A percentile compares a stretch with the other conserved stretches of the same genome.
These are phyloP conservation scores for Orius insidiosus DNA, from an alignment of 1,140 invertebrate species.

Conservation along the genomic window DNA sequence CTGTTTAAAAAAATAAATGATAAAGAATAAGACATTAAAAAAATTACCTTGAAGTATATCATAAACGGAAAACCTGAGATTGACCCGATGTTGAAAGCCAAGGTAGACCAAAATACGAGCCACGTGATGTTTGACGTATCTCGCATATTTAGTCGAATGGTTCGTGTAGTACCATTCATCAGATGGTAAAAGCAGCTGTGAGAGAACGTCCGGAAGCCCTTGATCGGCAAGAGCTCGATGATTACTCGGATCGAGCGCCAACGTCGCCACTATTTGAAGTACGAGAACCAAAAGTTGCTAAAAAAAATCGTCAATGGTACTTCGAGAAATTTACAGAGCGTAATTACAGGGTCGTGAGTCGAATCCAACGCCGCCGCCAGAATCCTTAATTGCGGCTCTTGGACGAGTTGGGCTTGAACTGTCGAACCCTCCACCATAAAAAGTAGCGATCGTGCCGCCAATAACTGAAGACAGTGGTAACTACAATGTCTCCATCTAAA, in stretches of 20 bases:
- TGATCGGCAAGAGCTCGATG: constrained; percentile 38
- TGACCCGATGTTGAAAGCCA: constrained; percentile 30
- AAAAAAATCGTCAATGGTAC: constrained; percentile 8
- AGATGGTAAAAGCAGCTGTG: constrained; percentile 48
- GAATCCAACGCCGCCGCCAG: constrained; percentile 41
- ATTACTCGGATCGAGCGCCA: constrained; percentile 38
- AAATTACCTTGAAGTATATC: constrained; percentile 26
- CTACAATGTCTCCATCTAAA: constrained; percentile 41
- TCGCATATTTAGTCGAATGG: constrained; percentile 49
- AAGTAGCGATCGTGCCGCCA: constrained; percentile 42
- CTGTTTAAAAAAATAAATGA: constrained; percentile 18
- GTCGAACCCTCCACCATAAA: constrained; percentile 39
- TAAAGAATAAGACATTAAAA: background rate
- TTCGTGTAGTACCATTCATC: constrained; percentile 60
- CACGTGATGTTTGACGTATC: constrained; percentile 53
- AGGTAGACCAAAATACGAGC: constrained; percentile 42
- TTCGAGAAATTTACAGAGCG: background rate
- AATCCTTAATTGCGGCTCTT: constrained; percentile 37
- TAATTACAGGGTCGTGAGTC: constrained; percentile 43
- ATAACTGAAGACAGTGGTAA: constrained; percentile 48
- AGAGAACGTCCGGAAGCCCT: constrained; percentile 43
- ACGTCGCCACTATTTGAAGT: constrained; percentile 43
- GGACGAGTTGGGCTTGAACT: constrained; percentile 33
- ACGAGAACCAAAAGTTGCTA: constrained; percentile 51
- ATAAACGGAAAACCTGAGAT: constrained; percentile 28